Evolutionary conservation across 2,888 invertebrate genomes (phyloP).

Genomic region (Oscheius sp.): DNA sequence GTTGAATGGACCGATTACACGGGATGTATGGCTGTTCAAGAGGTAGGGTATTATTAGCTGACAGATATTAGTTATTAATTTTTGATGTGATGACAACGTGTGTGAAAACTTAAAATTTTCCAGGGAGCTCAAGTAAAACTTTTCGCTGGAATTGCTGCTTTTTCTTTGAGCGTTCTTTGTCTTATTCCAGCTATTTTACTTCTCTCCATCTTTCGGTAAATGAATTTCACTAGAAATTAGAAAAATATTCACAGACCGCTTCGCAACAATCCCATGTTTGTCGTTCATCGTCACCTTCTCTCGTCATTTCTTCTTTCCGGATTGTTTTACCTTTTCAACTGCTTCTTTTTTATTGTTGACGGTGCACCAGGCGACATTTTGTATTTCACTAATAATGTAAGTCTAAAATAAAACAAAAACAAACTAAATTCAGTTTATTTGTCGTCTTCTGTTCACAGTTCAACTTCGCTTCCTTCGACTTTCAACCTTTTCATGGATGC

Average conservation of each 20-base stretch:
- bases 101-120: conserved; percentile 12
- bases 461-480: conserved; percentile 71
- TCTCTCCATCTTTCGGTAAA: conserved; percentile 41
- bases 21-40: conserved; percentile 31
- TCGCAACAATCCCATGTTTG: conserved; percentile 60
- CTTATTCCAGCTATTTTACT: conserved; percentile 63
- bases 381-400: conserved; percentile 59
- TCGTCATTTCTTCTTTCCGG: conserved; percentile 62
- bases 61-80: too few relatives aligned
- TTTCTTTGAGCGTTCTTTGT: conserved; percentile 53
- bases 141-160: conserved; percentile 57
- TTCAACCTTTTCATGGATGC: conserved; percentile 75
- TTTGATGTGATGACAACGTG: too few relatives aligned
- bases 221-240: not conserved
- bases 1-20: conserved; percentile 33
- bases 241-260: conserved; percentile 49
- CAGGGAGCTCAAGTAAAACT: conserved; percentile 47
- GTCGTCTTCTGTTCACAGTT: conserved; percentile 61
- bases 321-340: conserved; percentile 61
- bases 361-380: conserved; percentile 52
- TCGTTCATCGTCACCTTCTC: conserved; percentile 64
- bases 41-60: conserved; percentile 19
- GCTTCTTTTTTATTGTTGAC: conserved; percentile 56
- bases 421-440: conserved; percentile 47
- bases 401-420: not conserved